Percentiles rank a stretch among this genome's conserved stretches.
Evolutionary conservation across 2,113 vertebrate species (phyloP).

Genomic region (Condylura cristata): DNA sequence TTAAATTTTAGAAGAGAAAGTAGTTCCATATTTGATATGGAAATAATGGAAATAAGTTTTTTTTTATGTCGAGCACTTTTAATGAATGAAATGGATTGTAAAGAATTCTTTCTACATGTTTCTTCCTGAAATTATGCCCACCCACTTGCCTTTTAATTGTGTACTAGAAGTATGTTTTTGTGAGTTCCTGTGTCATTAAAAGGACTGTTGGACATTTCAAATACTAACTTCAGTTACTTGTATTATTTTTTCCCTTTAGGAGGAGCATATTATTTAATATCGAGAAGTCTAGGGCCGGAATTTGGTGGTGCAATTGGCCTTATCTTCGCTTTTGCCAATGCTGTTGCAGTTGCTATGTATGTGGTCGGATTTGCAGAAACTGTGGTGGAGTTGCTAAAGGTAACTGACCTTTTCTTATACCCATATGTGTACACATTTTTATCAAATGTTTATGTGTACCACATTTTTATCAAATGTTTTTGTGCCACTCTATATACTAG

Average conservation of each 20-base stretch:
- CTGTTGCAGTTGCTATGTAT: constrained; percentile 99
- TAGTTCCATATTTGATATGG: not conserved
- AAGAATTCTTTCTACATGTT: not conserved
- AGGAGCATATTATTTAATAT: constrained; percentile 98
- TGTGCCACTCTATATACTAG: not conserved
- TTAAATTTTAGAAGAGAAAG: constrained; percentile 7
- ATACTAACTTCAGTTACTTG: not conserved
- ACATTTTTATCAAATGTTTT: not conserved
- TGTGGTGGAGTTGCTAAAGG: constrained; percentile 93
- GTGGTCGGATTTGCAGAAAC: constrained; percentile 99
- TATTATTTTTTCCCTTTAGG: constrained; percentile 82
- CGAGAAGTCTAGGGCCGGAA: constrained; percentile 97
- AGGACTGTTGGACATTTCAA: not conserved
- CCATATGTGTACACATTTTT: not conserved
- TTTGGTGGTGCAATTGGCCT: constrained; percentile 98
- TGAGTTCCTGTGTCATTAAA: not conserved
- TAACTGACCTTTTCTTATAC: constrained; percentile 72
- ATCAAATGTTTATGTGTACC: not conserved
- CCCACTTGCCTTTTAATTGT: not conserved
- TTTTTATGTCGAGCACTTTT: not conserved
- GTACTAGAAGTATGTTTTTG: constrained; percentile 1
- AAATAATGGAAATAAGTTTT: no score
- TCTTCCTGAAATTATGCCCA: constrained; percentile 1
- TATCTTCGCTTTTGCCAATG: constrained; percentile 99
- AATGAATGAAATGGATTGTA: constrained; percentile 5